Evolutionary conservation across 2,888 invertebrate genomes (phyloP), one percentile per base, ranked within the genome.

Genomic region (Tenthredo livida): DNA sequence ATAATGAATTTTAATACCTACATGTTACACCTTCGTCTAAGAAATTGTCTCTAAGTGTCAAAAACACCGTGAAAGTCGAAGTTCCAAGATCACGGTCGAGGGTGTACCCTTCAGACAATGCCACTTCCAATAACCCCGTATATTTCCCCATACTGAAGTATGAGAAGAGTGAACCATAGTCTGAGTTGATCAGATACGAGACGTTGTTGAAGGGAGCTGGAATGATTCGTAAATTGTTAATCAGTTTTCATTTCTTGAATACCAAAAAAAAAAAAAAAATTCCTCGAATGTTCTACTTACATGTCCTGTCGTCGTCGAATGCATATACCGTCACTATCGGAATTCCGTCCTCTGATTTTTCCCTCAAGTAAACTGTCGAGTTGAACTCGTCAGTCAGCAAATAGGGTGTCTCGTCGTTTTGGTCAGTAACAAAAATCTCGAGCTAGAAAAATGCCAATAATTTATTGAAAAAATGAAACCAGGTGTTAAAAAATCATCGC

Each of bases 241-340:
- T 47, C 1, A 83, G 37, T n/a, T 47, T 40, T 75, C 61, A 10
- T 10, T 75, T 15, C n/a, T 3, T 6, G 37, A n/a, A n/a, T n/a
- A n/a, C n/a, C n/a, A n/a, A n/a, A n/a, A n/a, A n/a, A n/a, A n/a
- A n/a, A 33, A 1, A 67, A 6, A 25, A 21, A 84, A 86, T 43
- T 9, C 7, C 33, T 9, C 33, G 10, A 2, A 47, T 72, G 37
- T 54, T 58, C 43, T 65, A 89, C 92, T 93, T 90, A 95, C 95
- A 92, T 88, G 95, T 96, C 93, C 96, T 94, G 88, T 96, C 96
- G 0, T 91, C 88, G 90, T 96, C 96, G 0, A 85, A 89, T 17
- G 94, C 94, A 1, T 88, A 85, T 6, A 96, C 90, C 33, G 87
- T 89, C 0, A 93, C 92, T 17, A 96, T 93, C 0, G 90, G 86